Conservation (phyloP, 2,888 invertebrate species). For the Galerucella pusilla region DNA sequence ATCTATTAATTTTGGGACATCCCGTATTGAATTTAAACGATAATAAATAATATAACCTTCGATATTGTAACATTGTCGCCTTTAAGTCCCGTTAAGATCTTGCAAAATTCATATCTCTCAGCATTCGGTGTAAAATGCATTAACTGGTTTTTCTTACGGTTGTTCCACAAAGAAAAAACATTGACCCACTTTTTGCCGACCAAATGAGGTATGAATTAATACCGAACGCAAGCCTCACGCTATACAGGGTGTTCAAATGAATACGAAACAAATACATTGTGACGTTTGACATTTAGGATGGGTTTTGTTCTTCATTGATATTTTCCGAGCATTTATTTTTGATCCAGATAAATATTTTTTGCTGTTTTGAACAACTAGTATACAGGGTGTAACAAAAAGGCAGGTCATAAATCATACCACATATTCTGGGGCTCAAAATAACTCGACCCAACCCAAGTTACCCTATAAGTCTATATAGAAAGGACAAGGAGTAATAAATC, state of each 20-base stretch:
- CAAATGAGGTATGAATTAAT: constrained; percentile 33
- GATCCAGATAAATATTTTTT: too few relatives aligned
- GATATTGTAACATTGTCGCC: not conserved
- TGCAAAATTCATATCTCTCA: constrained; percentile 6
- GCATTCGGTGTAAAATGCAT: not conserved
- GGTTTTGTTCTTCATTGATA: too few relatives aligned
- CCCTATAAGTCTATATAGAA: too few relatives aligned
- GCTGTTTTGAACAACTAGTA: too few relatives aligned
- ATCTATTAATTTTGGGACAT: too few relatives aligned
- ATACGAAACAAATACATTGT: not conserved
- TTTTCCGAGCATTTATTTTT: too few relatives aligned
- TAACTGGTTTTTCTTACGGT: constrained; percentile 34
- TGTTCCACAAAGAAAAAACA: constrained; percentile 38
- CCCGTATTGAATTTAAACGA: not conserved
- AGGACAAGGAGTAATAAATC: too few relatives aligned
- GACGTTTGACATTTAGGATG: not conserved
- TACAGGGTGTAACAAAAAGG: too few relatives aligned
- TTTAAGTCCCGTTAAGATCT: constrained; percentile 11
- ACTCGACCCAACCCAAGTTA: too few relatives aligned
- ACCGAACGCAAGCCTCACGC: constrained; percentile 10
- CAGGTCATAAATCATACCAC: too few relatives aligned
- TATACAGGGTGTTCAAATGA: constrained; percentile 5
- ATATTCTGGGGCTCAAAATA: too few relatives aligned
- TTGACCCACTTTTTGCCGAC: constrained; percentile 40
- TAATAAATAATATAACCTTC: constrained; percentile 8